Evolutionary conservation across 1,140 invertebrate genomes (phyloP).

Genomic region (Drosophila mayri): DNA sequence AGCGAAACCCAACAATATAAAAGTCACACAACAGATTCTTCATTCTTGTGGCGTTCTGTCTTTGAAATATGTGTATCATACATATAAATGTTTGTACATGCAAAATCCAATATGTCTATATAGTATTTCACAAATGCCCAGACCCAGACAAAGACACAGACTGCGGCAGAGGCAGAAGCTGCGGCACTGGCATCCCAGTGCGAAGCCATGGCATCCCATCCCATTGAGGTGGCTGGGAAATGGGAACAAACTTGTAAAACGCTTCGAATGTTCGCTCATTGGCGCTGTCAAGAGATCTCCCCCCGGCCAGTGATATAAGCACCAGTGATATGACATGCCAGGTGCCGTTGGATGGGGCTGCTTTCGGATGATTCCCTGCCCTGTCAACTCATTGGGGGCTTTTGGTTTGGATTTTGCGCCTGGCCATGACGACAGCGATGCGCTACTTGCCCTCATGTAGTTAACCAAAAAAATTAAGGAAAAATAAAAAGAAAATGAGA

Average conservation of each 20-base stretch:
- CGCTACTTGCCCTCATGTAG: constrained; percentile 69
- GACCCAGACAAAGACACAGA: constrained; percentile 50
- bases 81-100: constrained; percentile 54
- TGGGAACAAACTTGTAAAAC: constrained; percentile 84
- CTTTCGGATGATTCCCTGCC: constrained; percentile 40
- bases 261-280: constrained; percentile 84
- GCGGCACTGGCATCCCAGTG: constrained; percentile 12
- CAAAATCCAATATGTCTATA: constrained; percentile 82
- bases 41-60: constrained; percentile 43
- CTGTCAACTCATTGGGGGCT: constrained; percentile 67
- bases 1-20: constrained; percentile 26
- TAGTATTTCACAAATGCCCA: constrained; percentile 73
- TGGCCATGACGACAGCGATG: constrained; percentile 73
- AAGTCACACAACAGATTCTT: constrained; percentile 43
- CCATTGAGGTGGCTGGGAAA: constrained; percentile 59
- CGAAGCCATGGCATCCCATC: constrained; percentile 25
- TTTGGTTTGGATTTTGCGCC: constrained; percentile 53
- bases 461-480: constrained; percentile 33
- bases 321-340: constrained; percentile 81
- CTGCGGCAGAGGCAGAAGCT: neutral
- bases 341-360: constrained; percentile 62
- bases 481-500: neutral
- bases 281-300: constrained; percentile 76
- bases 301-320: constrained; percentile 50
- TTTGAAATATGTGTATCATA: constrained; percentile 27